phyloP scores from a whole-genome alignment of 1,140 invertebrate species.

The Procambarus clarkii region DNA sequence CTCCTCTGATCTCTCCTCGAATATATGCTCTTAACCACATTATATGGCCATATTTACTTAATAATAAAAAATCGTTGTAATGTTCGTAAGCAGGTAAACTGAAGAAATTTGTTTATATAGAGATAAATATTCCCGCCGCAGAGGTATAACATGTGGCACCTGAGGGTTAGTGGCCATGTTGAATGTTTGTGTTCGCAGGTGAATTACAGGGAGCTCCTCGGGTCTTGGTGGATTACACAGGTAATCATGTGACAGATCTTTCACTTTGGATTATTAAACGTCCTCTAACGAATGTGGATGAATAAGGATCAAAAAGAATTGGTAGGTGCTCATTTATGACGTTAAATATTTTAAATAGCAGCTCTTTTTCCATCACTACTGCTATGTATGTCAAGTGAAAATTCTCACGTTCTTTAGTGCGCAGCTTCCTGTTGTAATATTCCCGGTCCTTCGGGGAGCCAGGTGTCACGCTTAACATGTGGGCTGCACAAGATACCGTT shows the following conservation, averaged over 20 bases:
- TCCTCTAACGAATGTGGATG: neutral
- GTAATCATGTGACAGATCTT: slow-evolving; percentile 16
- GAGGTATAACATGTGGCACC: neutral
- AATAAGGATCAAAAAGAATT: neutral
- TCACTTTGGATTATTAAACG: neutral
- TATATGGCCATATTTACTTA: too few relatives aligned
- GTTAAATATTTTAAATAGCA: slow-evolving; percentile 18
- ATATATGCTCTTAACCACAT: neutral
- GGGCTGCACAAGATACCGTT: neutral
- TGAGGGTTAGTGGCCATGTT: slow-evolving; percentile 30
- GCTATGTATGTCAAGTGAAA: slow-evolving; percentile 58
- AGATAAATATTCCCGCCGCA: neutral
- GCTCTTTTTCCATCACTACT: neutral
- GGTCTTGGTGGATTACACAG: slow-evolving; percentile 5
- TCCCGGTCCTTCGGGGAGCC: neutral
- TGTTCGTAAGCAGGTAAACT: neutral
- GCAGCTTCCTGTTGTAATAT: neutral
- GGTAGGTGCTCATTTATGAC: neutral
- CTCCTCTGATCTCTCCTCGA: neutral
- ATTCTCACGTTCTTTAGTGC: slow-evolving; percentile 7
- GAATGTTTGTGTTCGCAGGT: slow-evolving; percentile 43
- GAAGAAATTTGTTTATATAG: neutral
- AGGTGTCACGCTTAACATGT: neutral
- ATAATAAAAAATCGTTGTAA: too few relatives aligned
- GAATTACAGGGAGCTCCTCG: slow-evolving; percentile 11